phyloP scores from a whole-genome alignment of 2,113 vertebrate species.

The Sphaerodactylus townsendi region DNA sequence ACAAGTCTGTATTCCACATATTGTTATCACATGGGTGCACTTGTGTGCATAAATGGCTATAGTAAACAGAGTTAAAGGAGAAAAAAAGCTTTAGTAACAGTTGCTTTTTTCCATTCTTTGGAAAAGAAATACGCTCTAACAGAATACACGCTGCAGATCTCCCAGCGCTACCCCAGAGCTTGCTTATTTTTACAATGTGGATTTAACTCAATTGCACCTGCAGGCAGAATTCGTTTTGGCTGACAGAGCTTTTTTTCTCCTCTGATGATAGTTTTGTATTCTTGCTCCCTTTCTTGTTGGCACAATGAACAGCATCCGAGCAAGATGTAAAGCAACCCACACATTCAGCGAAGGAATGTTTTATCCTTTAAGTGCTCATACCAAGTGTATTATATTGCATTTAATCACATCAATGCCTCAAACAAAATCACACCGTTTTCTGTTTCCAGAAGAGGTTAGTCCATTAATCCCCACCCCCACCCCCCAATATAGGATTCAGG shows the following conservation, averaged over 20 bases:
- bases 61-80: conserved; percentile 50
- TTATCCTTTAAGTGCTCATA: conserved; percentile 54
- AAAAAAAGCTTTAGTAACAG: conserved; percentile 40
- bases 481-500: background rate
- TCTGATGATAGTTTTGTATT: conserved; percentile 53
- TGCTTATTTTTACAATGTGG: conserved; percentile 39
- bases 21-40: background rate
- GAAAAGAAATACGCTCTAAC: conserved; percentile 41
- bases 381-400: conserved; percentile 46
- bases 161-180: conserved; percentile 22
- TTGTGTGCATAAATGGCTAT: conserved; percentile 5
- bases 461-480: conserved; percentile 48
- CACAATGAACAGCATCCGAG: conserved; percentile 36
- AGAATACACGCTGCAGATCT: conserved; percentile 12
- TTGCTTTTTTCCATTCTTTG: conserved; percentile 34
- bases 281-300: background rate
- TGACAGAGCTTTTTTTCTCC: conserved; percentile 15
- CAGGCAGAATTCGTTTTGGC: conserved; percentile 55
- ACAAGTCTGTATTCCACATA: background rate
- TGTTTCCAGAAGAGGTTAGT: conserved; percentile 49
- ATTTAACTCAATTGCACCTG: conserved; percentile 59
- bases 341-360: conserved; percentile 56
- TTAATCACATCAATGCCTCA: conserved; percentile 52
- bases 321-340: conserved; percentile 47
- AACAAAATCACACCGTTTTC: conserved; percentile 41